Base-by-base conservation (phyloP, 2,113 vertebrate genomes). In the Microcebus lehilahytsara region DNA sequence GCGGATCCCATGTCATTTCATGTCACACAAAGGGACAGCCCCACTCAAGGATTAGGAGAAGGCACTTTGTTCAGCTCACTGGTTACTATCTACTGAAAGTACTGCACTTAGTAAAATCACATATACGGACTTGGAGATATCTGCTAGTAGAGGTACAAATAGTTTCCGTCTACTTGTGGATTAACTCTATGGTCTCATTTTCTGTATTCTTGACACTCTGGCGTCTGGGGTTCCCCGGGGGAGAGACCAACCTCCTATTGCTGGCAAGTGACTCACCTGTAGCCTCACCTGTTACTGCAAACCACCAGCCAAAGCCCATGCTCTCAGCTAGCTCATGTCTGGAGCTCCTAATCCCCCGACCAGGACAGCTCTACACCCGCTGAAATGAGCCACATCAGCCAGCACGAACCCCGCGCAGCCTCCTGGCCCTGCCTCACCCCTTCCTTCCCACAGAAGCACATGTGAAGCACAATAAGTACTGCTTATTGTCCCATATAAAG, bases 11-110 rank as follows among this genome's bases (percentile, higher is more conserved):
- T 7, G 20, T 16, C 11, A 2, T 30, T 30, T 37, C 23, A 7
- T 23, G 9, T 77, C 58, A 0, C 22, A 1, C 0, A n/a, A 19
- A 46, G 42, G 46, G 13, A n/a, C n/a, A 42, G n/a, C 30, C 22
- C 27, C 32, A 30, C 27, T 22, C 1, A 12, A 37, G 51, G 11
- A 2, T 56, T 1, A 20, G 53, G 25, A 22, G 42, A 32, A 42
- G 9, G 58, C 4, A 17, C n/a, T 42, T 23, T 12, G 17, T 23
- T 46, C 58, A 17, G 9, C 22, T 69, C 37, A 69, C 72, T n/a
- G 2, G 30, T 51, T 17, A 34, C 80, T 75, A 11, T 11, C 84
- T 30, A 1, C 1, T 51, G 25, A n/a, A 46, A 13, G 46, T 6
- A 37, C 20, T 62, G 3, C 1, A 3, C 13, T 75, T 46, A 9